Evolutionary conservation across 2,888 invertebrate genomes (phyloP).

Genomic region (Pachliopta kotzebuea): DNA sequence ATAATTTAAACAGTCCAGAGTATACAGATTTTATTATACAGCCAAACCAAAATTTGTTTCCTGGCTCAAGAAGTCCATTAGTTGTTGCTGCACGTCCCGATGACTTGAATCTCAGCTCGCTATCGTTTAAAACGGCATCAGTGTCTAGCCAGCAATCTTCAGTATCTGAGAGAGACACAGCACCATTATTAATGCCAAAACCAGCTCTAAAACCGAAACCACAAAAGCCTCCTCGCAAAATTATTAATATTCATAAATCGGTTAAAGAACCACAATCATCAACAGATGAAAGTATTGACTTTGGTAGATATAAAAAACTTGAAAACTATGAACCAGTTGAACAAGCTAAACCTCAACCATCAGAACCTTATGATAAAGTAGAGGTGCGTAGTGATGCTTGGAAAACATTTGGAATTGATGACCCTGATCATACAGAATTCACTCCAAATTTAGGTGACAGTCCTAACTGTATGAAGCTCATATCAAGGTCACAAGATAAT

Average conservation of each 20-base stretch:
- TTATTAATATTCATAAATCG: slow-evolving; percentile 67
- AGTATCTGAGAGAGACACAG: slow-evolving; percentile 62
- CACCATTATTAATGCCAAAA: slow-evolving; percentile 73
- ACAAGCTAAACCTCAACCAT: slow-evolving; percentile 67
- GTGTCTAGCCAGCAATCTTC: slow-evolving; percentile 65
- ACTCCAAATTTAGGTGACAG: slow-evolving; percentile 70
- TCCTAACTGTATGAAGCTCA: slow-evolving; percentile 72
- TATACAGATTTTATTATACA: slow-evolving; percentile 87
- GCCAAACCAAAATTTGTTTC: slow-evolving; percentile 88
- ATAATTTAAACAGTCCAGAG: slow-evolving; percentile 82
- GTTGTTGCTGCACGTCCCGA: slow-evolving; percentile 83
- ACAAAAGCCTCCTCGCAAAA: slow-evolving; percentile 82
- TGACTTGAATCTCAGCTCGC: slow-evolving; percentile 68
- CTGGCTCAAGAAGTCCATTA: slow-evolving; percentile 90
- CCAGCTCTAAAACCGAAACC: slow-evolving; percentile 83
- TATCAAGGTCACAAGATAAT: slow-evolving; percentile 76
- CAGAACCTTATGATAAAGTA: slow-evolving; percentile 86
- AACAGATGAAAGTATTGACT: slow-evolving; percentile 69
- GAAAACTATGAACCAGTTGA: slow-evolving; percentile 77
- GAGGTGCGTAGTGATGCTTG: slow-evolving; percentile 90
- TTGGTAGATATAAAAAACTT: slow-evolving; percentile 76
- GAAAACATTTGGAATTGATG: slow-evolving; percentile 88
- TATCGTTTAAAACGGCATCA: slow-evolving; percentile 70
- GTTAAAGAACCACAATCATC: slow-evolving; percentile 61
- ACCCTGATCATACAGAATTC: slow-evolving; percentile 86